A percentile compares a stretch with the other conserved stretches of the same genome.
phyloP scores from a whole-genome alignment of 2,797 vertebrate genomes.

The Crax fasciolata region DNA sequence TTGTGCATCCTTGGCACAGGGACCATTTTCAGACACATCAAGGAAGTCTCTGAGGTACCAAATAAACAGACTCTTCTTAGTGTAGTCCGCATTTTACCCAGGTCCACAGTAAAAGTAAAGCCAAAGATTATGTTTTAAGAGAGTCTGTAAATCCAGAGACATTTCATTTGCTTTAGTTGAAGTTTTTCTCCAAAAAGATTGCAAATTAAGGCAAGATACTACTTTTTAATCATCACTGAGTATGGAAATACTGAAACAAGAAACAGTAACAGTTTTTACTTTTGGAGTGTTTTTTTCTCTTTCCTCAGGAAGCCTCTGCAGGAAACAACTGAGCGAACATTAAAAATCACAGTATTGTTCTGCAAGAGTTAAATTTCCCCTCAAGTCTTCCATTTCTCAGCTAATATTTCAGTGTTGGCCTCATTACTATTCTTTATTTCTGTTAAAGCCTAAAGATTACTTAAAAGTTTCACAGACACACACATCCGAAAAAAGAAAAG shows the following conservation, averaged over 20 bases:
- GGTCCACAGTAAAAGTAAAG: conserved; percentile 22
- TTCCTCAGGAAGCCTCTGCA: background rate
- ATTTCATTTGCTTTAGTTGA: background rate
- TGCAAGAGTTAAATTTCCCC: background rate
- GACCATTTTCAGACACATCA: conserved; percentile 32
- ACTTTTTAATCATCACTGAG: background rate
- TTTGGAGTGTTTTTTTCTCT: background rate
- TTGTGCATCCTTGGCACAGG: conserved; percentile 39
- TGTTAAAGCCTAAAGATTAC: background rate
- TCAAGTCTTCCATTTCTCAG: conserved; percentile 8
- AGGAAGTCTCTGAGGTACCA: conserved; percentile 33
- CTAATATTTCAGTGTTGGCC: conserved; percentile 4
- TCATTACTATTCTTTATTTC: background rate
- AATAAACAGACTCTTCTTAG: conserved; percentile 8
- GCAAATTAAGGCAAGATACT: conserved; percentile 23
- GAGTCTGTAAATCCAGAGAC: background rate
- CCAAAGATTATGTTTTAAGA: conserved; percentile 4
- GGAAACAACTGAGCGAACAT: background rate
- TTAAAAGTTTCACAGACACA: background rate
- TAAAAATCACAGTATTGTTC: background rate
- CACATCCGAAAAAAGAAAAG: no score
- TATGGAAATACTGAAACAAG: conserved; percentile 5
- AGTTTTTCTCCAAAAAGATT: background rate
- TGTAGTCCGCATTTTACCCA: conserved; percentile 4
- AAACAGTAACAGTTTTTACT: background rate